Conservation (phyloP, 2,888 invertebrate genomes). For the Ptychoptera contaminata region DNA sequence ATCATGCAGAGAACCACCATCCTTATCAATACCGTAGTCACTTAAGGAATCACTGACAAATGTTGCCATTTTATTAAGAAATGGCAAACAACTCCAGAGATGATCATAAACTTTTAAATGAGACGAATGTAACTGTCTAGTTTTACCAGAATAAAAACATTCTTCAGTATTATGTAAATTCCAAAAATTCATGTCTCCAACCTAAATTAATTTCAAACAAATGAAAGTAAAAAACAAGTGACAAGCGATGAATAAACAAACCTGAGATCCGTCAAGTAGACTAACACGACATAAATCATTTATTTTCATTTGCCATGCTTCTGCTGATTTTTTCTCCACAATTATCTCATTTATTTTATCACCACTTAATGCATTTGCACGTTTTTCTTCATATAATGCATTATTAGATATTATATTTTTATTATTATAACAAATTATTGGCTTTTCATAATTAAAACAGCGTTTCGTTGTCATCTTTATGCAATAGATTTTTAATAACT, state of each 20-base stretch:
- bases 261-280: slow-evolving; percentile 31
- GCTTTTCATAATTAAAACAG: slow-evolving; percentile 18
- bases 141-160: slow-evolving; percentile 33
- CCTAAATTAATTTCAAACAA: slow-evolving; percentile 9
- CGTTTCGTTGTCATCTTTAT: neutral
- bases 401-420: slow-evolving; percentile 9
- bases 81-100: slow-evolving; percentile 33
- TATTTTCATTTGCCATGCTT: slow-evolving; percentile 28
- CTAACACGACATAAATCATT: slow-evolving; percentile 32
- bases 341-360: slow-evolving; percentile 19
- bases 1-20: slow-evolving; percentile 33
- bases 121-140: slow-evolving; percentile 31
- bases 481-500: too few species aligned
- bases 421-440: slow-evolving; percentile 28
- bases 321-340: slow-evolving; percentile 27
- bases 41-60: slow-evolving; percentile 32
- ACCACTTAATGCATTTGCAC: slow-evolving; percentile 23
- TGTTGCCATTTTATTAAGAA: slow-evolving; percentile 33
- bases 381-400: slow-evolving; percentile 22
- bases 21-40: slow-evolving; percentile 32
- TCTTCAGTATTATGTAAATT: slow-evolving; percentile 31
- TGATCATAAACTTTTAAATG: slow-evolving; percentile 32
- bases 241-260: slow-evolving; percentile 1
- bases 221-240: neutral
- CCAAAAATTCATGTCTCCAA: slow-evolving; percentile 34